Evolutionary conservation across 2,888 invertebrate genomes (phyloP), one percentile per base, ranked within the genome.

Genomic region (Cloeon dipterum): DNA sequence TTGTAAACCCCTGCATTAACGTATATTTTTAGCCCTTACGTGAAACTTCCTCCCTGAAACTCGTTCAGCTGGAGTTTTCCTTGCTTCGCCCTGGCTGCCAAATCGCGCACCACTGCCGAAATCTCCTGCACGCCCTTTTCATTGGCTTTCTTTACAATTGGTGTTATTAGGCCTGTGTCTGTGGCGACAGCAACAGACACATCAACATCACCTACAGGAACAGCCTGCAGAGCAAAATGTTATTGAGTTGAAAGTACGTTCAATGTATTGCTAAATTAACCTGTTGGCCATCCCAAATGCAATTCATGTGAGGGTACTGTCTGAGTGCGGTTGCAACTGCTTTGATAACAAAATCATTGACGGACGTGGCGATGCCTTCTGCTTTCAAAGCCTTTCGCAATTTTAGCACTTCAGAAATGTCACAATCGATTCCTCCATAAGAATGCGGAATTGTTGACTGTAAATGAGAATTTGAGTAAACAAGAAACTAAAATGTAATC

Each of bases 261-360:
- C 8, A 29, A 29, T 14, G 14, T 29, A 5, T n/a, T 5, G n/a
- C n/a, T n/a, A n/a, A n/a, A n/a, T n/a, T n/a, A n/a, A 62, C 61
- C 52, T 62, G 50, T 19, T 53, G 52, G 38, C 61, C 60, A 42
- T 58, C 49, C 49, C 61, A 62, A 8, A 59, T 48, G 8, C 58
- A 50, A 48, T 65, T 64, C 13, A 64, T 47, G 39, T 53, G 52
- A 2, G 63, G 62, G 48, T 57, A 61, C 42, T 57, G 54, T 46
- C 63, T 53, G 25, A 74, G 54, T 2, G 71, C 65, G 14, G 64
- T 51, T n/a, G 66, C 69, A 20, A 61, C 64, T 13, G 70, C 66
- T 52, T 74, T 74, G 16, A 69, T 63, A 23, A 74, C 56, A 44
- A 74, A 67, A 50, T 74, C 74, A 52, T 74, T 74, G 8, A 74